Conservation (phyloP, 2,113 vertebrate species). For the Actenoides lindsayi region DNA sequence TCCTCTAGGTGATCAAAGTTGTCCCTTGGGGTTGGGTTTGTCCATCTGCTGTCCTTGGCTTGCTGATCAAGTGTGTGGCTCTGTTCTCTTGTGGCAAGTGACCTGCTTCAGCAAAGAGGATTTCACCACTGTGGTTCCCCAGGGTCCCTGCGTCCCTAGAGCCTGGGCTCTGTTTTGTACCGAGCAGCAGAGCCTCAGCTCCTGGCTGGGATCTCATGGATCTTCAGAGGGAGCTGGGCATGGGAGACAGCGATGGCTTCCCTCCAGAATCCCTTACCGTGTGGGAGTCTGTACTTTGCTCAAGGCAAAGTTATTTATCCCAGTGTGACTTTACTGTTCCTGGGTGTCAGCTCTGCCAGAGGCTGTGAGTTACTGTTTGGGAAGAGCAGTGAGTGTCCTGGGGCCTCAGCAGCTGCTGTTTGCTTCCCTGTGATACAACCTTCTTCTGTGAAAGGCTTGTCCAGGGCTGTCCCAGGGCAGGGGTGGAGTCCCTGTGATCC, state of each 20-base stretch:
- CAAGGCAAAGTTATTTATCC: neutral
- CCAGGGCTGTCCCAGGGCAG: no score
- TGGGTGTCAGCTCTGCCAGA: neutral
- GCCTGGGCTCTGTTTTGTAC: neutral
- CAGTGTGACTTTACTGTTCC: neutral
- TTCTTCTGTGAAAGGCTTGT: no score
- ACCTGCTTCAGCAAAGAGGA: neutral
- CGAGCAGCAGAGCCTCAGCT: neutral
- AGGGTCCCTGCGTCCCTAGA: neutral
- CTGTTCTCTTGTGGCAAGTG: accelerated
- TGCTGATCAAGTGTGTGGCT: neutral
- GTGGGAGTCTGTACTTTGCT: neutral
- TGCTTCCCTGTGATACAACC: accelerated
- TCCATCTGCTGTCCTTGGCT: neutral
- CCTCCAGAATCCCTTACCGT: neutral
- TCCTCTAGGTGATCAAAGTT: neutral
- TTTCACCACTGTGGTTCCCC: neutral
- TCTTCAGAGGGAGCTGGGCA: neutral
- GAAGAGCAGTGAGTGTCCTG: neutral
- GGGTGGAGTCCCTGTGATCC: no score
- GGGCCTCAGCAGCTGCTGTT: neutral
- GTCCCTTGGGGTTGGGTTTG: neutral
- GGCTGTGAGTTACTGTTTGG: neutral
- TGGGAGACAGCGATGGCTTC: accelerated
- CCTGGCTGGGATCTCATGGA: neutral